Evolutionary conservation across 1,140 invertebrate genomes (phyloP).

Genomic region (Drosophila orena): DNA sequence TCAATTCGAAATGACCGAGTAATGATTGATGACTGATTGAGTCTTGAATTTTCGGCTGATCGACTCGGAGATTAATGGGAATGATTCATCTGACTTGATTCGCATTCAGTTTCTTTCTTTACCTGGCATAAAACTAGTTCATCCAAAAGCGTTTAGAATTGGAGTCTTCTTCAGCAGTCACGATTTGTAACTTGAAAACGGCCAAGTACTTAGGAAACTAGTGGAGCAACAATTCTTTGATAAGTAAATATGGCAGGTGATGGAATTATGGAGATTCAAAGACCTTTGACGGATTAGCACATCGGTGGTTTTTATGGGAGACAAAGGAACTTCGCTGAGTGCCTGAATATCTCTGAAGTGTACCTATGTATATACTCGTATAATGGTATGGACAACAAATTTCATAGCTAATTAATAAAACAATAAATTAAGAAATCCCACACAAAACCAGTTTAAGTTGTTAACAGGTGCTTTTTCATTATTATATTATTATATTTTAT

Average conservation of each 20-base stretch:
- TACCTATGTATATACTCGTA: background rate
- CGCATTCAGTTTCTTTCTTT: slow-evolving; percentile 12
- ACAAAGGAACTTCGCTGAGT: slow-evolving; percentile 18
- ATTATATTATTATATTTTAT: slow-evolving; percentile 38
- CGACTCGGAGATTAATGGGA: slow-evolving; percentile 40
- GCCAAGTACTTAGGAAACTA: slow-evolving; percentile 10
- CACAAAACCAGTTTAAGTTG: slow-evolving; percentile 69
- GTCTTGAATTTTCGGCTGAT: slow-evolving; percentile 40
- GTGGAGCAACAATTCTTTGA: slow-evolving; percentile 1
- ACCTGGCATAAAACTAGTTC: slow-evolving; percentile 24
- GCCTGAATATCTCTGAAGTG: slow-evolving; percentile 1
- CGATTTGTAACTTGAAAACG: slow-evolving; percentile 42
- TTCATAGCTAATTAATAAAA: slow-evolving; percentile 50
- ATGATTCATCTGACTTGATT: slow-evolving; percentile 35
- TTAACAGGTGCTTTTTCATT: slow-evolving; percentile 65
- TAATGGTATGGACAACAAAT: slow-evolving; percentile 21
- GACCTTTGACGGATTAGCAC: slow-evolving; percentile 32
- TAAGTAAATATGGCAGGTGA: background rate
- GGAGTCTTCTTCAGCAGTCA: slow-evolving; percentile 27
- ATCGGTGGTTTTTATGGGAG: slow-evolving; percentile 12
- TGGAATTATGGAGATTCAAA: background rate
- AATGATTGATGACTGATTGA: slow-evolving; percentile 52
- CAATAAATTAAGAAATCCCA: slow-evolving; percentile 42
- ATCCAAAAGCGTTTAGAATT: background rate
- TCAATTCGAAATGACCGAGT: slow-evolving; percentile 16